Conservation (phyloP, 2,888 invertebrate species). For the Drosophila mettleri region DNA sequence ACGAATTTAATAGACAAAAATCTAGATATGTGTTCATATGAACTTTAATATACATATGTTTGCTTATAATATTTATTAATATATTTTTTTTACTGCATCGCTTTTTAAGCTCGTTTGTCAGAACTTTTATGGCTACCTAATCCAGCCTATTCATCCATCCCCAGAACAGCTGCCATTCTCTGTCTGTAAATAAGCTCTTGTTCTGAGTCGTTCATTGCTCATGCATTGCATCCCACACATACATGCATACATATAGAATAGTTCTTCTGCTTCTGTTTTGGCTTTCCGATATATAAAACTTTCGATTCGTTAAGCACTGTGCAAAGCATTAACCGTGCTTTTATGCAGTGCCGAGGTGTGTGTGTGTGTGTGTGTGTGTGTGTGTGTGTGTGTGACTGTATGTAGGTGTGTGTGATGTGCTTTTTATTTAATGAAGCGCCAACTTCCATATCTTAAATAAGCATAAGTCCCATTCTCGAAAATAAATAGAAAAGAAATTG, state of each 20-base stretch:
- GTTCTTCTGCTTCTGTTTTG: constrained; percentile 27
- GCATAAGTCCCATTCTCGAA: too few relatives aligned
- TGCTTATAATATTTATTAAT: not conserved
- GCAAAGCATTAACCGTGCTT: constrained; percentile 72
- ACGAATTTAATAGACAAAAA: not conserved
- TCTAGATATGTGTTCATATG: not conserved
- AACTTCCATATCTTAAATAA: constrained; percentile 7
- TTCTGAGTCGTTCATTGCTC: constrained; percentile 27
- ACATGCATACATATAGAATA: constrained; percentile 10
- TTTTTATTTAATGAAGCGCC: constrained; percentile 41
- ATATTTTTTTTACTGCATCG: constrained; percentile 10
- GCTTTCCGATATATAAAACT: constrained; percentile 72
- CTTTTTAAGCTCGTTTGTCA: constrained; percentile 31
- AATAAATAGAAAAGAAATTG: too few relatives aligned
- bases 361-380: constrained; percentile 1
- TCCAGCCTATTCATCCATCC: not conserved
- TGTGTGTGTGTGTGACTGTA: not conserved
- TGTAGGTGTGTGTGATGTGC: constrained; percentile 21
- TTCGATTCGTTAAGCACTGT: constrained; percentile 68
- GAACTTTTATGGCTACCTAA: constrained; percentile 34
- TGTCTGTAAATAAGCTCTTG: constrained; percentile 40
- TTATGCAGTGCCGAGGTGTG: constrained; percentile 14
- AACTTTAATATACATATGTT: not conserved
- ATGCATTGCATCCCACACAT: not conserved
- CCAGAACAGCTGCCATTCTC: too few relatives aligned